Evolutionary conservation across 2,888 invertebrate genomes (phyloP).

Genomic region (Thumatha senex): DNA sequence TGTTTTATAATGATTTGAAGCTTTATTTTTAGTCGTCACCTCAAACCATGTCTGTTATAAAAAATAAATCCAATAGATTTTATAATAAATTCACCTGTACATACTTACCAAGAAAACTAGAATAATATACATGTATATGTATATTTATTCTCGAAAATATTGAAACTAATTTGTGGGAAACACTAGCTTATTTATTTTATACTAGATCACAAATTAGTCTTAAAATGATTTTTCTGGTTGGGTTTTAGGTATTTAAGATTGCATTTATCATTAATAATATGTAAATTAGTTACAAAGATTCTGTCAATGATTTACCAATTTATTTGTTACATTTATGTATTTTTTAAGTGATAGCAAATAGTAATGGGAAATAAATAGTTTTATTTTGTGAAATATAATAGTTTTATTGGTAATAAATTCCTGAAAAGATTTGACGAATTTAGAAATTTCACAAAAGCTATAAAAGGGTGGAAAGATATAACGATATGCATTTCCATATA

Average conservation of each 20-base stretch:
- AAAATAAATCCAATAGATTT: constrained; percentile 40
- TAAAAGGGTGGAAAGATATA: too few species aligned
- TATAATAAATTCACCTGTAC: constrained; percentile 26
- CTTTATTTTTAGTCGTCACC: constrained; percentile 46
- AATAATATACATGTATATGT: constrained; percentile 5
- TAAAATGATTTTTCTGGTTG: constrained; percentile 34
- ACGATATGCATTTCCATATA: too few species aligned
- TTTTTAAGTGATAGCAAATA: constrained; percentile 66
- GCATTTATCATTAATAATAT: constrained; percentile 71
- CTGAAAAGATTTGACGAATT: not conserved
- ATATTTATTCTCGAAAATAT: not conserved
- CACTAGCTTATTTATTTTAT: constrained; percentile 12
- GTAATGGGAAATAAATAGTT: constrained; percentile 59
- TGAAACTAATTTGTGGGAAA: constrained; percentile 1
- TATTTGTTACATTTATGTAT: constrained; percentile 76
- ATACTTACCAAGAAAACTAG: constrained; percentile 32
- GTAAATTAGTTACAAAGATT: constrained; percentile 56
- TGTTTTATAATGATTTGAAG: constrained; percentile 31
- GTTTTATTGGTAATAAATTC: not conserved
- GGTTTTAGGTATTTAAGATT: constrained; percentile 45
- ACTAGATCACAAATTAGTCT: constrained; percentile 17
- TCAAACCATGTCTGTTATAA: constrained; percentile 46
- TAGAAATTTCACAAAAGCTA: too few species aligned
- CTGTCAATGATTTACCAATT: constrained; percentile 66
- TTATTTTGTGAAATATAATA: constrained; percentile 62